These are phyloP conservation scores for Myotis vivesi DNA, from an alignment of 2,797 vertebrate genomes.

Conservation along the genomic window DNA sequence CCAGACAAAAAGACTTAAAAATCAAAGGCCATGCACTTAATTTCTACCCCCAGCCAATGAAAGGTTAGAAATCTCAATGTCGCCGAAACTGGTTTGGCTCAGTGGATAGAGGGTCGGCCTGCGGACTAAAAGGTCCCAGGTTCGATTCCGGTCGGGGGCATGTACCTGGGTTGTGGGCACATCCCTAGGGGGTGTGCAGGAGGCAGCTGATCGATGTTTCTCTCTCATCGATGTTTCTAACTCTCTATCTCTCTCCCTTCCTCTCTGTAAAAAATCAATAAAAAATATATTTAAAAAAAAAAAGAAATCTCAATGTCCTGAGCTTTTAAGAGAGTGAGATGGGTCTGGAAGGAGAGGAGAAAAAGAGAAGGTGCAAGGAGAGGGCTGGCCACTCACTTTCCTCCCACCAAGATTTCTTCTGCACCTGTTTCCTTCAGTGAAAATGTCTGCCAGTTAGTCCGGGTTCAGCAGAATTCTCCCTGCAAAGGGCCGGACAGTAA, in stretches of 20 bases:
- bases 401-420: background rate
- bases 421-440: background rate
- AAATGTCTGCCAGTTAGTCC: background rate
- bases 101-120: no score
- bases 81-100: no score
- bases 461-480: background rate
- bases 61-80: background rate
- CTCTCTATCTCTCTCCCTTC: no score
- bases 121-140: no score
- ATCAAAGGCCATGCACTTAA: background rate
- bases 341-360: no score
- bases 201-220: no score
- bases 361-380: background rate
- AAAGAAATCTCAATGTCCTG: background rate
- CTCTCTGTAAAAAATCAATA: no score
- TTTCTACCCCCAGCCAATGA: background rate
- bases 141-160: no score
- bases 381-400: background rate
- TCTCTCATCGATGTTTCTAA: no score
- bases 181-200: no score
- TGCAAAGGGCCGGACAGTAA: background rate
- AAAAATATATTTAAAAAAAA: no score
- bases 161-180: no score
- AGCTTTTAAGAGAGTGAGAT: background rate
- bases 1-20: background rate